These are phyloP conservation scores for Bruchidius siliquastri DNA, from an alignment of 2,888 invertebrate genomes.

Conservation along the genomic window DNA sequence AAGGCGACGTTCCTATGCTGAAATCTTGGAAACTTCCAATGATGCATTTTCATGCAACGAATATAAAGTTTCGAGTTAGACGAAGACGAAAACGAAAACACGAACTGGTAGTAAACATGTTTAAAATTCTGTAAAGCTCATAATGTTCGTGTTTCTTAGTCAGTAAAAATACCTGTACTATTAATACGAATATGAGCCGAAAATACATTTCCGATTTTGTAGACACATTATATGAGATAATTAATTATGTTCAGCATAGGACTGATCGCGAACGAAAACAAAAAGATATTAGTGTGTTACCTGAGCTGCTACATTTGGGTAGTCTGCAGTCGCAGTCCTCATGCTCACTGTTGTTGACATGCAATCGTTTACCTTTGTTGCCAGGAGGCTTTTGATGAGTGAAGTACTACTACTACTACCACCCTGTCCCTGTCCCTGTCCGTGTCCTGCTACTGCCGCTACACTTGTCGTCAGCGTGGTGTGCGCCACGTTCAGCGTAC, in stretches of 20 bases:
- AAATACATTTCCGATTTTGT: too few relatives aligned
- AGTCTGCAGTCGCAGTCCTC: constrained; percentile 49
- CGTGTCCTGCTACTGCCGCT: constrained; percentile 45
- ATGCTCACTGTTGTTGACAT: constrained; percentile 46
- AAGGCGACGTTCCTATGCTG: background rate
- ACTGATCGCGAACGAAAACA: background rate
- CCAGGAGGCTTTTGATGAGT: constrained; percentile 88
- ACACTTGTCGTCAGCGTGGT: constrained; percentile 19
- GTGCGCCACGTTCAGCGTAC: background rate
- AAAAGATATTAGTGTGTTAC: constrained; percentile 42
- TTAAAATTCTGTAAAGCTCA: too few relatives aligned
- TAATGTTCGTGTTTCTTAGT: too few relatives aligned
- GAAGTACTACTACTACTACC: constrained; percentile 73
- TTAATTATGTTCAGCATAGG: background rate
- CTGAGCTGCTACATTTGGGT: constrained; percentile 54
- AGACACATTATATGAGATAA: too few relatives aligned
- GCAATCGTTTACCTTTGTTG: constrained; percentile 80
- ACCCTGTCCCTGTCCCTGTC: too few relatives aligned
- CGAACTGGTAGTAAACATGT: too few relatives aligned
- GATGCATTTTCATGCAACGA: too few relatives aligned
- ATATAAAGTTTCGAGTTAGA: too few relatives aligned
- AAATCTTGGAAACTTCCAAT: background rate
- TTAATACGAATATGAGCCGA: too few relatives aligned
- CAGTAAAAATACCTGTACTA: too few relatives aligned
- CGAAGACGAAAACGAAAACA: too few relatives aligned